A percentile compares a stretch with the other conserved stretches of the same genome.
These are phyloP conservation scores for Euleptes europaea DNA, from an alignment of 2,113 vertebrate species.

Conservation along the genomic window DNA sequence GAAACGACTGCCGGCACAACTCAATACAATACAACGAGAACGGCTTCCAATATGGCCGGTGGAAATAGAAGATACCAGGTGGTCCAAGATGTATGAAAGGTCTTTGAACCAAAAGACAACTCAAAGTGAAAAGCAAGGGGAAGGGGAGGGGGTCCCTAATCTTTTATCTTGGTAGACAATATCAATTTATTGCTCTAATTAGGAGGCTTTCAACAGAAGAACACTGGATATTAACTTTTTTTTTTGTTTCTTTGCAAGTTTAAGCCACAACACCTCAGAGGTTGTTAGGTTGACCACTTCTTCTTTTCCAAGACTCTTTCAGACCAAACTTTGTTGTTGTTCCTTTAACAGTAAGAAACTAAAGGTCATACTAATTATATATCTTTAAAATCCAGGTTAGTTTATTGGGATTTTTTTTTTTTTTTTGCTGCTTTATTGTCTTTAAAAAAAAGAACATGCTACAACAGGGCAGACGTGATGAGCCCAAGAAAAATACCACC, in stretches of 20 bases:
- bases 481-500: constrained; percentile 83
- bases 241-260: constrained; percentile 64
- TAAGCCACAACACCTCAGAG: constrained; percentile 88
- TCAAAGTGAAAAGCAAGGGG: neutral
- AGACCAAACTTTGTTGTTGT: constrained; percentile 26
- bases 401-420: constrained; percentile 80
- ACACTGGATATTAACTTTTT: constrained; percentile 83
- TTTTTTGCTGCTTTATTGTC: constrained; percentile 95
- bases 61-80: constrained; percentile 94
- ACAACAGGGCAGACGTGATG: constrained; percentile 96
- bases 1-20: constrained; percentile 96
- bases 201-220: constrained; percentile 86
- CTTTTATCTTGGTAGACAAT: constrained; percentile 85
- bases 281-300: constrained; percentile 83
- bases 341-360: constrained; percentile 83
- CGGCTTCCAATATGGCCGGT: constrained; percentile 94
- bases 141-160: constrained; percentile 58
- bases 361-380: constrained; percentile 88
- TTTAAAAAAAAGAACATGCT: constrained; percentile 87
- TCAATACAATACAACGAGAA: constrained; percentile 98
- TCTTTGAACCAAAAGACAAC: constrained; percentile 75
- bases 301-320: constrained; percentile 60
- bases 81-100: constrained; percentile 85
- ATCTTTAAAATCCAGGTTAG: constrained; percentile 79
- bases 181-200: constrained; percentile 98